Evolutionary conservation across 1,140 invertebrate genomes (phyloP), one percentile per base, ranked within the genome.

Genomic region (Neuroterus valhalla): DNA sequence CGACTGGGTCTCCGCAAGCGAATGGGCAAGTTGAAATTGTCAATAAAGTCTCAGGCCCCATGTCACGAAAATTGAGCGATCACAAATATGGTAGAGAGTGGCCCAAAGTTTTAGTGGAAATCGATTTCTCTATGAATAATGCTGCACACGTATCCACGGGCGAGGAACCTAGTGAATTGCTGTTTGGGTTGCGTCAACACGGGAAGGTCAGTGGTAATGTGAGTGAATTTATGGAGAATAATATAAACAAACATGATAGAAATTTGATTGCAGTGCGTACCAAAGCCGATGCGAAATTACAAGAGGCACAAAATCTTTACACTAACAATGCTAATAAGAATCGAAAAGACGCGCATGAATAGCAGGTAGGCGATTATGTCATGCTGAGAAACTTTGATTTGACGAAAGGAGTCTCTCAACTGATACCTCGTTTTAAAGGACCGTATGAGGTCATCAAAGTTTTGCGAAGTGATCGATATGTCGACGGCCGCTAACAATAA

Each of bases 41-140:
- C n/a, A n/a, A n/a, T n/a, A n/a, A n/a, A n/a, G n/a, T n/a, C n/a
- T n/a, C n/a, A n/a, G n/a, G n/a, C n/a, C n/a, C n/a, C n/a, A n/a
- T n/a, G n/a, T n/a, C n/a, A n/a, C n/a, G n/a, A n/a, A n/a, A n/a
- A n/a, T n/a, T n/a, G n/a, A n/a, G n/a, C n/a, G n/a, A n/a, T n/a
- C n/a, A n/a, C n/a, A n/a, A n/a, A n/a, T n/a, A n/a, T n/a, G n/a
- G n/a, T n/a, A n/a, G n/a, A n/a, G n/a, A n/a, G n/a, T n/a, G n/a
- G n/a, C n/a, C n/a, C n/a, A n/a, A n/a, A n/a, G n/a, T n/a, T n/a
- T n/a, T n/a, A n/a, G n/a, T 10, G 44, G 74, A 79, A 3, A 71
- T 81, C 5, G 81, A 84, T 72, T 84, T 77, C 75, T 74, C 74
- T 2, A 23, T 81, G 8, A 85, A 85, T 55, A 85, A 85, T 71